Evolutionary conservation across 1,140 invertebrate species (phyloP), one percentile per base, ranked within the genome.

Genomic region (Calephelis virginiensis): DNA sequence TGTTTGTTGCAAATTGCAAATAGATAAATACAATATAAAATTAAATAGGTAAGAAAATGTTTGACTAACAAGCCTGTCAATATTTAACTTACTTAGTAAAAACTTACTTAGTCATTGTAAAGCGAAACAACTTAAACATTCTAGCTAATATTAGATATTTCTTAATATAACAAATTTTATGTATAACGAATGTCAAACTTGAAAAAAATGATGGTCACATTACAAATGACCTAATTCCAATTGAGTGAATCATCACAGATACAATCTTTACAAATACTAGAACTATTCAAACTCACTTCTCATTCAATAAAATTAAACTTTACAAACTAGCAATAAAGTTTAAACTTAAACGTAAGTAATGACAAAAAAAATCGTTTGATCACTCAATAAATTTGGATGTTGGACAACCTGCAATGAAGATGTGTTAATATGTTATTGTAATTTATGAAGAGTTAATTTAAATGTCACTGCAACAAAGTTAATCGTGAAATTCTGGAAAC

Each of bases 351-450:
- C 50, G 63, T 14, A 59, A 50, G 56, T 65, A 6, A 1, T 7
- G 5, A 38, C 37, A 8, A 56, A 61, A 72, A 65, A 61, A 70
- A 63, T 73, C 65, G 70, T 76, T 76, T 76, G 74, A 76, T 76
- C 74, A 67, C 37, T 28, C 61, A 68, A 74, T 76, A 76, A 76
- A 76, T 76, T 70, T 63, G 49, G 61, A 66, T 62, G 49, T 72
- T 62, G 48, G 68, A 76, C 74, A 70, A 64, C 53, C 37, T 59
- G 53, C 53, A 59, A 38, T 59, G 2, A 38, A 59, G 28, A 59
- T n/a, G 53, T 56, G 53, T 56, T 37, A 37, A 37, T 37, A 56
- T 56, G 28, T 56, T 56, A 10, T 56, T 56, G 9, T 56, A 37
- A 56, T 56, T 56, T 56, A 56, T 28, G 53, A 56, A 28, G 53